Percentiles rank a stretch among this genome's conserved stretches.
These are phyloP conservation scores for Vombatus ursinus DNA, from an alignment of 2,113 vertebrate species.

Conservation along the genomic window DNA sequence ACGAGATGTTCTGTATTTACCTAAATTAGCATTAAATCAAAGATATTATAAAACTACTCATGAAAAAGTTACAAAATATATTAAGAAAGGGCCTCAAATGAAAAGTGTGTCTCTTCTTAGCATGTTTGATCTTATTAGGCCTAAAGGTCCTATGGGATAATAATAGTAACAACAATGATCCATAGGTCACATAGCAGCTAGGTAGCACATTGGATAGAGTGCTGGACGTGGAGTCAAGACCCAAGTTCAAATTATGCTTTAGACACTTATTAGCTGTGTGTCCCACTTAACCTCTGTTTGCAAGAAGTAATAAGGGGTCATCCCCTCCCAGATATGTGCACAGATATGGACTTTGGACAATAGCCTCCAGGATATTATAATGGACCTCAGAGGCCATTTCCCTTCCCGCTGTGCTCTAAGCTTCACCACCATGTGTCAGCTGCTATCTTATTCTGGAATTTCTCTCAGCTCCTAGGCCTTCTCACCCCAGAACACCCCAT, in stretches of 20 bases:
- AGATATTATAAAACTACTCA: slow-evolving; percentile 2
- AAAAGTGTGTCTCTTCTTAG: neutral
- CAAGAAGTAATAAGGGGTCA: too few species aligned
- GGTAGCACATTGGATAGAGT: neutral
- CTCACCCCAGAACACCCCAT: neutral
- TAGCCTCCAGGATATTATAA: neutral
- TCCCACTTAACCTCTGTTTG: neutral
- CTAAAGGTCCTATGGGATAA: neutral
- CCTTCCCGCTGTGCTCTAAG: neutral
- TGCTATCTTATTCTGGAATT: neutral
- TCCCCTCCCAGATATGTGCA: too few species aligned
- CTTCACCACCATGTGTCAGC: neutral
- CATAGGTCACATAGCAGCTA: neutral
- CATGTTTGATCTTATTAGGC: neutral
- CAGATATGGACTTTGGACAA: too few species aligned
- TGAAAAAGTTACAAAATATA: neutral
- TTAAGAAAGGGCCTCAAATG: neutral
- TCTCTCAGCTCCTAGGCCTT: neutral
- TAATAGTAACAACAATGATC: neutral
- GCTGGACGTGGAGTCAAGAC: neutral
- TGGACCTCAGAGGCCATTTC: neutral
- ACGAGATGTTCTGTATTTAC: neutral
- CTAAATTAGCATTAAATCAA: neutral
- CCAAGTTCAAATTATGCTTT: neutral
- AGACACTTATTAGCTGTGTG: neutral